Evolutionary conservation across 2,797 vertebrate genomes (phyloP), one percentile per base, ranked within the genome.

Genomic region (Poecile montanus): DNA sequence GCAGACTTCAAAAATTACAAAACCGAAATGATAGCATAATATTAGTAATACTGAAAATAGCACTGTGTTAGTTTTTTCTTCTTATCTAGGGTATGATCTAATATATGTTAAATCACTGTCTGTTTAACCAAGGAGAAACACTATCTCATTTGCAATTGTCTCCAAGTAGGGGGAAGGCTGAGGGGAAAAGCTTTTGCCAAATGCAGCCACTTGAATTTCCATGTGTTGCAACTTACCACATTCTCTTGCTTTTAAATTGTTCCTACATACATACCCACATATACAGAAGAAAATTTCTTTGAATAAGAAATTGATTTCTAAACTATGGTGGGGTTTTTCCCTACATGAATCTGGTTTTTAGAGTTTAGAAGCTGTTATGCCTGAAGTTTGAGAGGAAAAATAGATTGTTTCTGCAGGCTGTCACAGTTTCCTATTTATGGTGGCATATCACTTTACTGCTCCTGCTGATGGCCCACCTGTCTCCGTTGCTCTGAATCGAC

Each of bases 401-500:
- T 77, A 74, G 51, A 68, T 82, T 91, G 76, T 72, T 74, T 87
- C 85, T 85, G 68, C 67, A 50, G 67, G 36, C 53, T 71, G 66
- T 70, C 81, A 94, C 45, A 50, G 38, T 78, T 94, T 89, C 40
- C 3, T 90, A 62, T 75, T 60, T 95, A 40, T 1, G 27, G 36
- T 82, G 58, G 77, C 73, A 57, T 89, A 77, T 94, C 88, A 62
- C 40, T 96, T 94, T 84, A 90, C 23, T 83, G 25, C 61, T 95
- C 93, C 65, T 86, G 63, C 84, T 93, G 85, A 66, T 0, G 51
- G 83, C 38, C 56, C 87, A 73, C 63, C 89, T 82, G 58, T 96
- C 90, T 93, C 45, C 3, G 5, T 12, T 85, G 45, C 66, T 95
- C 73, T 96, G 44, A 93, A 77, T n/a, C 7, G 4, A 29, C 66